Evolutionary conservation across 2,888 invertebrate species (phyloP), one percentile per base, ranked within the genome.

Genomic region (Agrotis ipsilon): DNA sequence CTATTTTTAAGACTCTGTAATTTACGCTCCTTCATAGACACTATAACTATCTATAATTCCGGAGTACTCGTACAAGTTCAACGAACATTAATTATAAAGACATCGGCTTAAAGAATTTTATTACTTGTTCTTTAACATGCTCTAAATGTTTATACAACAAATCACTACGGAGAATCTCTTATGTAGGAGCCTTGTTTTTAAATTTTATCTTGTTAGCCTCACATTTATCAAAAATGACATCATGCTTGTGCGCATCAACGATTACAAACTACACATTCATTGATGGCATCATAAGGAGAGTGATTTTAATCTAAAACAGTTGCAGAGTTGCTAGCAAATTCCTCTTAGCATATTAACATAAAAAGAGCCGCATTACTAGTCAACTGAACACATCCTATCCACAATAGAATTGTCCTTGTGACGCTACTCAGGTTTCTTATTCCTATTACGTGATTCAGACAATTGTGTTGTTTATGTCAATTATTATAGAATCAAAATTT

Each of bases 321-420:
- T 32, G 52, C 14, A 18, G 18, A 62, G 27, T 39, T 63, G 55
- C 58, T 59, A 59, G 65, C 58, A 59, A 71, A 82, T 64, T 62
- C 60, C 57, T 67, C 60, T 69, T 61, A 78, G 67, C 64, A 69
- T 76, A 83, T 74, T 83, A 71, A 57, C 64, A 81, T 81, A 80
- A 85, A 86, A 83, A 81, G 76, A 70, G 67, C 68, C 67, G 77
- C 71, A 75, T 83, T 43, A 81, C 66, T 73, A 78, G 73, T 84
- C 81, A 88, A 89, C 86, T 84, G 80, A 78, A 76, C 68, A 82
- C 87, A 89, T 90, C 89, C 89, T 89, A 85, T 81, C 75, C 60
- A 88, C 89, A 90, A 90, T 88, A 78, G 86, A 85, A 83, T 83
- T 86, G 88, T 85, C 90, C 88, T 89, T 87, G 89, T 77, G 75